Percentiles rank a stretch among this genome's conserved stretches.
These are phyloP conservation scores for Autographa pulchrina DNA, from an alignment of 2,888 invertebrate species.

Conservation along the genomic window DNA sequence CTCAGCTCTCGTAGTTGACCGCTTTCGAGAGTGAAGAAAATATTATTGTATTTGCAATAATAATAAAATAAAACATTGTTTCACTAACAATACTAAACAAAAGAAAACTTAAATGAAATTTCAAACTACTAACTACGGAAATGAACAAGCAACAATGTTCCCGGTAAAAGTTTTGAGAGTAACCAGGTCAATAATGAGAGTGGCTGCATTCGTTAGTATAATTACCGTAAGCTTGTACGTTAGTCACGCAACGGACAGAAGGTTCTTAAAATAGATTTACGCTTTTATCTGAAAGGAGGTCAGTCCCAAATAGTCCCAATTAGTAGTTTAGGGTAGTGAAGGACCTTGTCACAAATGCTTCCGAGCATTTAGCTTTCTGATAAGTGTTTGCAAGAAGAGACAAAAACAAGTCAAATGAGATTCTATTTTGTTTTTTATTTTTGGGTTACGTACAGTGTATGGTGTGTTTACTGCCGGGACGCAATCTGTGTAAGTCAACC, in stretches of 20 bases:
- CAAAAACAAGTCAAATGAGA: not conserved
- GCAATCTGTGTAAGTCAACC: no score
- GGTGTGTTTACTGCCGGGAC: no score
- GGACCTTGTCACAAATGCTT: not conserved
- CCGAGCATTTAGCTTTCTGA: not conserved
- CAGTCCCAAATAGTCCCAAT: slow-evolving; percentile 2
- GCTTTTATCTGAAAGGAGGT: slow-evolving; percentile 4
- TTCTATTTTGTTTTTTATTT: no score
- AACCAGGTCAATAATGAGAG: not conserved
- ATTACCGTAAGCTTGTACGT: not conserved
- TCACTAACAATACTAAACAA: not conserved
- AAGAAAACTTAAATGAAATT: not conserved
- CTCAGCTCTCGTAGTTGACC: not conserved
- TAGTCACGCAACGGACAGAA: not conserved
- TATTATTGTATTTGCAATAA: no score
- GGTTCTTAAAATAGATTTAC: not conserved
- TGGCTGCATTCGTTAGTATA: not conserved
- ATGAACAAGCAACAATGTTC: not conserved
- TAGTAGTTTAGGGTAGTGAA: not conserved
- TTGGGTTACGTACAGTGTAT: no score
- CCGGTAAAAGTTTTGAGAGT: slow-evolving; percentile 3
- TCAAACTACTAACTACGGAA: not conserved
- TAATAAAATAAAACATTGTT: not conserved
- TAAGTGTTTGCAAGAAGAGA: not conserved
- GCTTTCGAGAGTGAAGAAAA: no score